Evolutionary conservation across 2,888 invertebrate genomes (phyloP).

Genomic region (Luffia ferchaultella): DNA sequence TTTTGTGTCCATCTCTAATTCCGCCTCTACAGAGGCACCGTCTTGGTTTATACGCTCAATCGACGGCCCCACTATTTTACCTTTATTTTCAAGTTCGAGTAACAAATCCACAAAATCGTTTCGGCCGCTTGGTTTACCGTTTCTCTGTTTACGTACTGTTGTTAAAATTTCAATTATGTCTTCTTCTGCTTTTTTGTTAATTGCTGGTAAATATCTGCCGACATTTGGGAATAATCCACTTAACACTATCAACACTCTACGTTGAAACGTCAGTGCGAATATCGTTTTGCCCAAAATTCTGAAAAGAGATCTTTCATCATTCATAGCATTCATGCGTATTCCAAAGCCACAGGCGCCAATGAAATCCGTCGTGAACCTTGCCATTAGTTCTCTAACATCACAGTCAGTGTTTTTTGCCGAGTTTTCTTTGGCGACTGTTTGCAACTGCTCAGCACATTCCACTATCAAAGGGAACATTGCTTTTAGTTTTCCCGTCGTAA

Average conservation of each 20-base stretch:
- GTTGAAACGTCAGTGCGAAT: constrained; percentile 5
- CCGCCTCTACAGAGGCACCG: constrained; percentile 15
- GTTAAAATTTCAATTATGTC: constrained; percentile 2
- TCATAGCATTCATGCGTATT: constrained; percentile 30
- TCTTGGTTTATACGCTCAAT: constrained; percentile 16
- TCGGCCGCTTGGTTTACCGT: constrained; percentile 22
- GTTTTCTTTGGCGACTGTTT: constrained; percentile 13
- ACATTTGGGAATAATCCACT: constrained; percentile 16
- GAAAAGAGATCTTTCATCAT: constrained; percentile 28
- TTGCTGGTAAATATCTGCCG: constrained; percentile 5
- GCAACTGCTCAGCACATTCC: constrained; percentile 35
- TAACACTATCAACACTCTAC: not conserved
- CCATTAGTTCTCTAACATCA: constrained; percentile 28
- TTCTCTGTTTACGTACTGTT: constrained; percentile 10
- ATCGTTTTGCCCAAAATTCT: constrained; percentile 18
- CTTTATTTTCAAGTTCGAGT: constrained; percentile 22
- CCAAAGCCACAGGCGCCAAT: constrained; percentile 41
- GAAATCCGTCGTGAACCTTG: constrained; percentile 37
- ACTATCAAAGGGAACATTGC: constrained; percentile 45
- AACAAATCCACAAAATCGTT: constrained; percentile 37
- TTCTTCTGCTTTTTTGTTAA: constrained; percentile 14
- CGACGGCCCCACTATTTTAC: constrained; percentile 17
- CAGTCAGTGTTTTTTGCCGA: constrained; percentile 21
- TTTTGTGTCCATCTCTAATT: constrained; percentile 14
- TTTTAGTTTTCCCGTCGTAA: constrained; percentile 40